A percentile compares a stretch with the other conserved stretches of the same genome.
Evolutionary conservation across 2,797 vertebrate genomes (phyloP).

Genomic region (Argya squamiceps): DNA sequence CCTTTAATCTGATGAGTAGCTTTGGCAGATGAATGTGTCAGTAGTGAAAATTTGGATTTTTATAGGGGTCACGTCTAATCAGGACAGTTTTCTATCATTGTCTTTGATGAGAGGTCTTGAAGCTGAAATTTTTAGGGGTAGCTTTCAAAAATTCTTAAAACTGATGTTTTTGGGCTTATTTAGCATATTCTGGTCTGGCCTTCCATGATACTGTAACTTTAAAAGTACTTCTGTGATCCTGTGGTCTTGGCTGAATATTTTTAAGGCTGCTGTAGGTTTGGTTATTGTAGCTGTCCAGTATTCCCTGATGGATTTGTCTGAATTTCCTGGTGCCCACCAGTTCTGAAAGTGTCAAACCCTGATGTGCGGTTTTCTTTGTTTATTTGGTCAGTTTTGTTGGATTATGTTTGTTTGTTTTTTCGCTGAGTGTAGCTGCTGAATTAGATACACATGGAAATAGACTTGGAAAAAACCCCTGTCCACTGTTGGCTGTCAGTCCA

Average conservation of each 20-base stretch:
- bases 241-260: not conserved
- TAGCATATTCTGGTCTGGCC: not conserved
- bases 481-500: not conserved
- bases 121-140: not conserved
- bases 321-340: not conserved
- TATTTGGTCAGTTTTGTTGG: not conserved
- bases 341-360: not conserved
- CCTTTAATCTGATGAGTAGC: conserved; percentile 14
- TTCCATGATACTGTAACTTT: not conserved
- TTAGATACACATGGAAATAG: not conserved
- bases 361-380: not conserved
- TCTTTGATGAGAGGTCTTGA: not conserved
- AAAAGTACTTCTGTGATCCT: not conserved
- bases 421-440: not conserved
- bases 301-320: not conserved
- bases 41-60: not conserved
- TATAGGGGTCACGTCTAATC: not conserved
- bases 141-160: not conserved
- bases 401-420: not conserved
- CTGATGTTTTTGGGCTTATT: not conserved
- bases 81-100: not conserved
- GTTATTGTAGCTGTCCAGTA: not conserved
- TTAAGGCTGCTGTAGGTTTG: not conserved
- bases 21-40: not conserved
- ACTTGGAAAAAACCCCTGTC: not conserved